Percentiles rank a stretch among this genome's conserved stretches.
Conservation (phyloP, 1,140 invertebrate genomes). For the Rhopalosiphum padi region DNA sequence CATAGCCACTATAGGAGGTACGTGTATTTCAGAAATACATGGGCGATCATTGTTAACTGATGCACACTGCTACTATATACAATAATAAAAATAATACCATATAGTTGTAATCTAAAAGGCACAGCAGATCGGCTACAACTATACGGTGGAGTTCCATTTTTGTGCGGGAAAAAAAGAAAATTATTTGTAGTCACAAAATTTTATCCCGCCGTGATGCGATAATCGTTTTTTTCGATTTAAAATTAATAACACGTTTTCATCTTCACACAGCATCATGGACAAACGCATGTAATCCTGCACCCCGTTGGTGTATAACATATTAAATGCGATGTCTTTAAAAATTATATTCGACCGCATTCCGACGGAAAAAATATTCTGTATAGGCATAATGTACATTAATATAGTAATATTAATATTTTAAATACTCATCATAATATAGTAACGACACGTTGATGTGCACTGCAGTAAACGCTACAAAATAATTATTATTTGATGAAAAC, state of each 20-base stretch:
- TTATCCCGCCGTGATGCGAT: background rate
- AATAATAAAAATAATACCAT: background rate
- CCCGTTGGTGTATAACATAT: background rate
- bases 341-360: background rate
- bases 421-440: background rate
- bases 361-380: background rate
- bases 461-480: background rate
- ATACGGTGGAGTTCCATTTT: background rate
- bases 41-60: background rate
- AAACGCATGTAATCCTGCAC: background rate
- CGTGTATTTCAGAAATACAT: background rate
- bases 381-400: background rate
- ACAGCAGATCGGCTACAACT: background rate
- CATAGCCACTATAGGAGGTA: background rate
- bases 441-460: background rate
- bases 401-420: background rate
- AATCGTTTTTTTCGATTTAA: background rate
- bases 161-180: background rate
- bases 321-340: conserved; percentile 1
- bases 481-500: background rate
- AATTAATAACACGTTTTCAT: background rate
- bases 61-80: background rate
- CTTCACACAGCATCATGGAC: background rate
- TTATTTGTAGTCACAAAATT: background rate
- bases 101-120: background rate